phyloP scores from a whole-genome alignment of 2,888 invertebrate species.

The Eurois occulta region DNA sequence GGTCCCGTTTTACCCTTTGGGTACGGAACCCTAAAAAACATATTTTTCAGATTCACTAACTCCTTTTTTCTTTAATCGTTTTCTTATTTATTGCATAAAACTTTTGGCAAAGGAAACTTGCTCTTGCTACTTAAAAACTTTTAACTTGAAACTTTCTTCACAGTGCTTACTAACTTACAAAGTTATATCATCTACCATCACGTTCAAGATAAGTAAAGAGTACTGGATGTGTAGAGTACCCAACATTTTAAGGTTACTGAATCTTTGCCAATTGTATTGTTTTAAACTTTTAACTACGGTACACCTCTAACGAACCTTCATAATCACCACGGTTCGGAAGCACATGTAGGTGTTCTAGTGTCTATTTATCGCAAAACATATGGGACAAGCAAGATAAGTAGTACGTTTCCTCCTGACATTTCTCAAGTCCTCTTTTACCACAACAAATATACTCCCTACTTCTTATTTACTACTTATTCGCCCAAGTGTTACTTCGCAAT shows the following conservation, averaged over 20 bases:
- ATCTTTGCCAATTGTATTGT: neutral
- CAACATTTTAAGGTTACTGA: neutral
- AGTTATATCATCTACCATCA: conserved; percentile 22
- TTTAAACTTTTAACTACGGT: neutral
- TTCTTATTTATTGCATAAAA: neutral
- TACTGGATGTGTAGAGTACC: too few species aligned
- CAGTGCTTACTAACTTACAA: conserved; percentile 14
- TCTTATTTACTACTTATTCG: conserved; percentile 32
- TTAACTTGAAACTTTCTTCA: conserved; percentile 23
- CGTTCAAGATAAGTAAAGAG: neutral
- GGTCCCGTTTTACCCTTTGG: too few species aligned
- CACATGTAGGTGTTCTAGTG: neutral
- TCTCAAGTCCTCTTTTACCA: neutral
- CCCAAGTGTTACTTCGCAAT: conserved; percentile 26
- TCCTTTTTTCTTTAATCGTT: neutral
- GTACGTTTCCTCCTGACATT: neutral
- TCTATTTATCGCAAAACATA: neutral
- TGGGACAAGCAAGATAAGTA: too few species aligned
- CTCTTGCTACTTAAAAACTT: conserved; percentile 11
- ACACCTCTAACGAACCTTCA: neutral
- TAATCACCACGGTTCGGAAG: too few species aligned
- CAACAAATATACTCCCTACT: conserved; percentile 7
- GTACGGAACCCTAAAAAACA: too few species aligned
- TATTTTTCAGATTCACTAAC: neutral
- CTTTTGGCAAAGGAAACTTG: conserved; percentile 15